phyloP scores from a whole-genome alignment of 2,888 invertebrate species.

The Dascillus cervinus region DNA sequence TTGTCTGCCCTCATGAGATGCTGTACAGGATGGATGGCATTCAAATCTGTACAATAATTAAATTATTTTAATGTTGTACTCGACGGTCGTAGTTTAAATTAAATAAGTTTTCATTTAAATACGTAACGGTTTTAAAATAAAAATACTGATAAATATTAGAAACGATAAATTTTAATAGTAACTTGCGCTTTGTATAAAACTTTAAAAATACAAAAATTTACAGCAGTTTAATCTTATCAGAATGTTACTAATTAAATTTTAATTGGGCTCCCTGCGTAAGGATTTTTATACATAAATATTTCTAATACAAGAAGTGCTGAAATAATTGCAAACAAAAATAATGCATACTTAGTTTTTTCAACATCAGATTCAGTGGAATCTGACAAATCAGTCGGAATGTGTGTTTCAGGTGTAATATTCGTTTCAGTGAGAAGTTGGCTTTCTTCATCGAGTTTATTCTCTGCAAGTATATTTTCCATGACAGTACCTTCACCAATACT shows the following conservation, averaged over 20 bases:
- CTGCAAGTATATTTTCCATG: conserved; percentile 7
- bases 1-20: conserved; percentile 68
- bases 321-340: neutral
- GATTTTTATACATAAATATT: too few relatives aligned
- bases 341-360: conserved; percentile 56
- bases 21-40: conserved; percentile 48
- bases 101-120: too few relatives aligned
- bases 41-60: conserved; percentile 21
- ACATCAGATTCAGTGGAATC: conserved; percentile 75
- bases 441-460: conserved; percentile 12
- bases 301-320: too few relatives aligned
- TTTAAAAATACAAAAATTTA: neutral
- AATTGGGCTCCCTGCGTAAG: too few relatives aligned
- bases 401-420: conserved; percentile 15
- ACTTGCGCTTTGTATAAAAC: neutral
- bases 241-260: too few relatives aligned
- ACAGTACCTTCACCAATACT: neutral
- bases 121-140: too few relatives aligned
- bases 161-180: neutral
- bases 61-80: conserved; percentile 1
- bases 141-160: too few relatives aligned
- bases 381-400: conserved; percentile 67
- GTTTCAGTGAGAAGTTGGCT: conserved; percentile 6
- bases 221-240: too few relatives aligned
- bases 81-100: too few relatives aligned